Conservation (phyloP, 2,113 vertebrate species). For the Lamprologus callipterus region DNA sequence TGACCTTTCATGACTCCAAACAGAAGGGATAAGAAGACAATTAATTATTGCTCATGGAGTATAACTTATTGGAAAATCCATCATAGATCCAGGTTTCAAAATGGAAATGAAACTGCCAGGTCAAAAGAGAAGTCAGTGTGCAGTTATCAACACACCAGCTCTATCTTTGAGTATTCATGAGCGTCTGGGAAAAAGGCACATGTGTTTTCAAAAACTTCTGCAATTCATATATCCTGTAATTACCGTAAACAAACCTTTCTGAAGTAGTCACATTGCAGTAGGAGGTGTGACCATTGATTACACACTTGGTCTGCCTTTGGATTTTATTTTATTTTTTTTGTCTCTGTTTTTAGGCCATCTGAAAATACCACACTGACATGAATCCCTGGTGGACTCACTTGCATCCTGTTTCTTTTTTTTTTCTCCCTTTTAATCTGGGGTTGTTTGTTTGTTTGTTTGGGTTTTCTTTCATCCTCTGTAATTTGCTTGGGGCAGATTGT, state of each 20-base stretch:
- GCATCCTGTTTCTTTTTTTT: neutral
- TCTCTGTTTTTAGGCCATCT: neutral
- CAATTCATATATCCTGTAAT: neutral
- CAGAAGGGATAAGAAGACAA: neutral
- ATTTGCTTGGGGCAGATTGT: slow-evolving; percentile 29
- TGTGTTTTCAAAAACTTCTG: neutral
- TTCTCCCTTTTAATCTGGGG: neutral
- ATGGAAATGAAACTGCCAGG: neutral
- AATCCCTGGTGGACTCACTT: neutral
- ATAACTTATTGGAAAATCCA: neutral
- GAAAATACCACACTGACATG: slow-evolving; percentile 7
- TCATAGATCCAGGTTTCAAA: neutral
- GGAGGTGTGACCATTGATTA: neutral
- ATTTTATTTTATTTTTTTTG: neutral
- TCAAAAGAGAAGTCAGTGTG: neutral
- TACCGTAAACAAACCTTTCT: neutral
- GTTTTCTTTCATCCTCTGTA: slow-evolving; percentile 42
- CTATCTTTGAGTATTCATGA: neutral
- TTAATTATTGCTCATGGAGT: neutral
- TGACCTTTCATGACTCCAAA: neutral
- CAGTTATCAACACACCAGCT: neutral
- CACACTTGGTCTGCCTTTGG: neutral
- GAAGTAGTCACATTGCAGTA: neutral
- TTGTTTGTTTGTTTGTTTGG: slow-evolving; percentile 27
- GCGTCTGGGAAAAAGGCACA: neutral